Base-by-base conservation (phyloP, 2,113 vertebrate genomes). In the Trichechus manatus region DNA sequence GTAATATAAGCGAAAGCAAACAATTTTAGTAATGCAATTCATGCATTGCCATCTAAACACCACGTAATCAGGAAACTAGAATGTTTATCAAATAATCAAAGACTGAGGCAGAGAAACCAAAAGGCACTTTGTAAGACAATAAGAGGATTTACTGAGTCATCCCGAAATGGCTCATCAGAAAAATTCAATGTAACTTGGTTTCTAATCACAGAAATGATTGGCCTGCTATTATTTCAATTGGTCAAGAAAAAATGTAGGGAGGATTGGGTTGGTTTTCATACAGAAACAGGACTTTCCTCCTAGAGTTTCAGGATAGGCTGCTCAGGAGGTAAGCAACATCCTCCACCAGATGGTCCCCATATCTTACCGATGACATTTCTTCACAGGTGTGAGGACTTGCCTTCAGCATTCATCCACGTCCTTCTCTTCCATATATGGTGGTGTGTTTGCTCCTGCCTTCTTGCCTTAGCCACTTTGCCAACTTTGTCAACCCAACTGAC, bases 81-180 rank as follows among this genome's bases (percentile, higher is more conserved):
- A 93, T 85, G 79, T 96, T 97, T 93, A 97, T 50, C 39, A 42
- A 78, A 95, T 78, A 96, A 89, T 87, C 92, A 90, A 87, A 97
- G 79, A 56, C 85, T 3, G 3, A 94, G 82, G 89, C 79, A 75
- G 36, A 91, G 75, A 86, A 72, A 91, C 70, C 82, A 61, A 87
- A 88, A 74, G n/a, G 84, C 80, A 47, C 72, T 89, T 59, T 81
- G 63, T n/a, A 64, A 94, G 89, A 83, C 68, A 13, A 31, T 78
- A 59, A 87, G 72, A 91, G 87, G 39, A 75, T 2, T 47, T 59
- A 33, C 0, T n/a, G 44, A 19, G 53, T 29, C 36, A 56, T 20
- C 82, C 74, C 47, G 59, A n/a, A 77, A 50, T 15, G 53, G 17
- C 66, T 90, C 39, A 5, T 72, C 81, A 82, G 85, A 36, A 93